Percentiles rank a stretch among this genome's conserved stretches.
These are phyloP conservation scores for Philypnodon macrostomus DNA, from an alignment of 2,797 vertebrate species.

Conservation along the genomic window DNA sequence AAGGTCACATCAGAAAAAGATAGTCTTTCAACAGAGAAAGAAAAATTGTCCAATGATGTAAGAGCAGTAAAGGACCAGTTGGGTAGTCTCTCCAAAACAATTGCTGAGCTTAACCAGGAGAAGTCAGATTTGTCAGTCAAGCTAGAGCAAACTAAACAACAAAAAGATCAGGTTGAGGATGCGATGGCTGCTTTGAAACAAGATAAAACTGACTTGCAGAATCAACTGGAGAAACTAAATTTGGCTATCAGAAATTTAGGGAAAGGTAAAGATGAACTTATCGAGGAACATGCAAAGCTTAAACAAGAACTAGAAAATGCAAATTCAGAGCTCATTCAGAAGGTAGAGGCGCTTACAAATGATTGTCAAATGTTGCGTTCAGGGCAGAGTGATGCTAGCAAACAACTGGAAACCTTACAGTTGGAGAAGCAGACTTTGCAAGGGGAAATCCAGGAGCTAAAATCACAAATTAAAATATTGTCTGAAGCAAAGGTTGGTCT, in stretches of 20 bases:
- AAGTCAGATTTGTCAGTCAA: constrained; percentile 68
- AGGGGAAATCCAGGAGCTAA: constrained; percentile 60
- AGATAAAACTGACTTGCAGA: constrained; percentile 67
- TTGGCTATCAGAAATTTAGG: constrained; percentile 69
- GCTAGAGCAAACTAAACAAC: constrained; percentile 73
- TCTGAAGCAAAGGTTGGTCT: constrained; percentile 68
- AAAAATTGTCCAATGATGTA: constrained; percentile 64
- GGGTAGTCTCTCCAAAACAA: constrained; percentile 63
- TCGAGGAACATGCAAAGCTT: constrained; percentile 70
- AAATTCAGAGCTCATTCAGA: constrained; percentile 22
- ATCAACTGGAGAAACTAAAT: constrained; percentile 69
- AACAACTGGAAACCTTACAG: constrained; percentile 53
- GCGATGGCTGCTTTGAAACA: constrained; percentile 60
- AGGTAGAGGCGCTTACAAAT: constrained; percentile 68
- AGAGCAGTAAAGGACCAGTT: constrained; percentile 73
- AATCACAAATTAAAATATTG: constrained; percentile 65
- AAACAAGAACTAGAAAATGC: constrained; percentile 54
- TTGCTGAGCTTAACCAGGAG: constrained; percentile 65
- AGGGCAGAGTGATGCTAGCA: constrained; percentile 62
- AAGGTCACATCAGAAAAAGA: constrained; percentile 68
- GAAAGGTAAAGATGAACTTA: constrained; percentile 68
- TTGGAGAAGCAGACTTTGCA: constrained; percentile 66
- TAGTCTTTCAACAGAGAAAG: constrained; percentile 71
- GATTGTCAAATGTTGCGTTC: constrained; percentile 64
- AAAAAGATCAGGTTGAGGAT: constrained; percentile 59